phyloP scores from a whole-genome alignment of 2,888 invertebrate genomes.

The Aporophyla nigra region DNA sequence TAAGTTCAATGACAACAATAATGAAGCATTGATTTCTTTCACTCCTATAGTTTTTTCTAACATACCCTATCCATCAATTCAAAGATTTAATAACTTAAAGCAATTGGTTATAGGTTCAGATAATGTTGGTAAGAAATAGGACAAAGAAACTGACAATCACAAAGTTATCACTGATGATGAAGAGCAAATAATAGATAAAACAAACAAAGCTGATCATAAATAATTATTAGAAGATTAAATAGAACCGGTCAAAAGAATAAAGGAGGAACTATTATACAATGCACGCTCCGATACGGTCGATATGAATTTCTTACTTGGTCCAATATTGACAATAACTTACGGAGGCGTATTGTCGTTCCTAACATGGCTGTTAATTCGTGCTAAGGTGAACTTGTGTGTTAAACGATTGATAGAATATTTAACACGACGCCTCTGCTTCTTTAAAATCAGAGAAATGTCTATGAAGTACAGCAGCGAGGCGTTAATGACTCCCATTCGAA shows the following conservation, averaged over 20 bases:
- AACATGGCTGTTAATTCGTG: conserved; percentile 78
- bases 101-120: background rate
- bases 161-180: conserved; percentile 13
- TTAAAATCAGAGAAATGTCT: conserved; percentile 55
- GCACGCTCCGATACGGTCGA: conserved; percentile 41
- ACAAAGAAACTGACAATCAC: background rate
- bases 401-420: conserved; percentile 74
- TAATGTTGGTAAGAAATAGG: background rate
- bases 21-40: conserved; percentile 1
- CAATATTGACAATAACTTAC: conserved; percentile 70
- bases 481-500: conserved; percentile 29
- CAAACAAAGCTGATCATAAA: conserved; percentile 5
- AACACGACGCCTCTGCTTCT: conserved; percentile 78
- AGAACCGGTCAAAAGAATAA: conserved; percentile 24
- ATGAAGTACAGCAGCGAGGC: conserved; percentile 26
- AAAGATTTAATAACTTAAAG: background rate
- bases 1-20: conserved; percentile 32
- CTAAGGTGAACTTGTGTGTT: conserved; percentile 82
- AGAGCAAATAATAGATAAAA: conserved; percentile 4
- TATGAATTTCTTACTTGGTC: conserved; percentile 49
- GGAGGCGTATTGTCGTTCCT: conserved; percentile 76
- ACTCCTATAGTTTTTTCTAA: background rate
- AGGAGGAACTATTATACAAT: conserved; percentile 38
- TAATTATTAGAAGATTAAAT: background rate
- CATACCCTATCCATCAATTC: background rate